Percentiles rank a stretch among this genome's conserved stretches.
phyloP scores from a whole-genome alignment of 37 sponge, comb jelly and placozoan species.

The Theonella swinhoei region DNA sequence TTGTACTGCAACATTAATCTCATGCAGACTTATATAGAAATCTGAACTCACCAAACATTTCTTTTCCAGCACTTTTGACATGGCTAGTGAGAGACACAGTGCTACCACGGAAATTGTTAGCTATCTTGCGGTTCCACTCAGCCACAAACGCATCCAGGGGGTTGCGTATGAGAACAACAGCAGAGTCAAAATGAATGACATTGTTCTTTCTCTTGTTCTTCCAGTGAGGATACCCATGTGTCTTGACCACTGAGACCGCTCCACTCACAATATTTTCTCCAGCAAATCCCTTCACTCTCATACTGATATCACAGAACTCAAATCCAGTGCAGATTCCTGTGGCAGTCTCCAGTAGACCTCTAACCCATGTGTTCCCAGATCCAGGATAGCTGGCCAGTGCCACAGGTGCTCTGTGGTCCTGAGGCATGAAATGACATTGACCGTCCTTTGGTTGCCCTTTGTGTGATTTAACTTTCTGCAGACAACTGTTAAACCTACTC shows the following conservation, averaged over 20 bases:
- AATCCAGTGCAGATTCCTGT: slow-evolving; percentile 43
- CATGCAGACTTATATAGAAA: too few relatives aligned
- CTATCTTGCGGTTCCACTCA: slow-evolving; percentile 43
- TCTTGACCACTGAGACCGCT: slow-evolving; percentile 42
- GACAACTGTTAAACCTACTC: not conserved
- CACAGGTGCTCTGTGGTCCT: not conserved
- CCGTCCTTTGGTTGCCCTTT: not conserved
- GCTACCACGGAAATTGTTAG: not conserved
- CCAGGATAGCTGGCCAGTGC: slow-evolving; percentile 45
- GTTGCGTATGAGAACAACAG: slow-evolving; percentile 33
- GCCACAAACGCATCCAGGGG: slow-evolving; percentile 44
- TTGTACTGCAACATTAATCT: not conserved
- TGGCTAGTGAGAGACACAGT: not conserved
- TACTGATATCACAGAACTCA: slow-evolving; percentile 32
- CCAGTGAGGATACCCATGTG: slow-evolving; percentile 29
- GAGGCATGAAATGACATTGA: slow-evolving; percentile 7
- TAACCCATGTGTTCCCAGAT: slow-evolving; percentile 39
- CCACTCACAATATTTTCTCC: slow-evolving; percentile 37
- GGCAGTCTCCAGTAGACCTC: slow-evolving; percentile 23
- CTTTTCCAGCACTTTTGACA: not conserved
- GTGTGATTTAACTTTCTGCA: not conserved
- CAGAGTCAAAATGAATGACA: slow-evolving; percentile 14
- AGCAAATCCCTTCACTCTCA: slow-evolving; percentile 23
- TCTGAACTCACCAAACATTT: slow-evolving; percentile 27
- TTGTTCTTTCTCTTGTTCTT: not conserved